Percentiles rank a stretch among this genome's conserved stretches.
Conservation (phyloP, 2,797 vertebrate species). For the Pempheris klunzingeri region DNA sequence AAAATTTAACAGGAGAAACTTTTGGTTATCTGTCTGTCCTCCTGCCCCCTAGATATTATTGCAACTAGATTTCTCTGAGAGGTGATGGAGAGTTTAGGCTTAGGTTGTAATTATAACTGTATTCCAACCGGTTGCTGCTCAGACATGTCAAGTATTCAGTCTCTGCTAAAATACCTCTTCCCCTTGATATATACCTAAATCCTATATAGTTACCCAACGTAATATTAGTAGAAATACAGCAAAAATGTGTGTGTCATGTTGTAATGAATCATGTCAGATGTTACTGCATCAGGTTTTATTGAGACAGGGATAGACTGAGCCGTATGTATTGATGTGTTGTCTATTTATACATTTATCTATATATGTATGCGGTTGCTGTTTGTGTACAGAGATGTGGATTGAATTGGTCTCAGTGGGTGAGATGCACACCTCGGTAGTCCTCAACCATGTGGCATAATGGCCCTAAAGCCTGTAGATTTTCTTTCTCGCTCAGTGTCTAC, state of each 20-base stretch:
- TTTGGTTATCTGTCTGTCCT: constrained; percentile 42
- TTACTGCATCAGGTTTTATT: not conserved
- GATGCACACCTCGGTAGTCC: constrained; percentile 2
- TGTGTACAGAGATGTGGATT: constrained; percentile 24
- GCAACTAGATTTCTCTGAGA: constrained; percentile 34
- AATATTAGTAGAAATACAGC: not conserved
- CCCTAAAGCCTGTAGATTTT: constrained; percentile 10
- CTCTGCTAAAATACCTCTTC: constrained; percentile 9
- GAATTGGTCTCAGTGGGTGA: constrained; percentile 28
- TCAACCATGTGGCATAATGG: constrained; percentile 1
- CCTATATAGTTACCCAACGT: constrained; percentile 18
- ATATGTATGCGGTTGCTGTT: constrained; percentile 2
- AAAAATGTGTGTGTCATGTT: constrained; percentile 24
- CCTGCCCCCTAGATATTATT: constrained; percentile 40
- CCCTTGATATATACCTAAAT: not conserved
- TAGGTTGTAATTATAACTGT: constrained; percentile 36
- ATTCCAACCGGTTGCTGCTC: constrained; percentile 36
- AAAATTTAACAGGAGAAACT: constrained; percentile 56
- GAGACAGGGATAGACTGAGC: constrained; percentile 1
- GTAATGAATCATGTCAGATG: constrained; percentile 22
- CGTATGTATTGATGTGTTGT: constrained; percentile 26
- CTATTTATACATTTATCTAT: constrained; percentile 33
- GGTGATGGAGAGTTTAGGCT: constrained; percentile 36
- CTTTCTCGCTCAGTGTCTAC: not conserved
- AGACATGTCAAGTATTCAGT: constrained; percentile 10